Evolutionary conservation across 2,797 vertebrate genomes (phyloP).

Genomic region (Aplochiton taeniatus): DNA sequence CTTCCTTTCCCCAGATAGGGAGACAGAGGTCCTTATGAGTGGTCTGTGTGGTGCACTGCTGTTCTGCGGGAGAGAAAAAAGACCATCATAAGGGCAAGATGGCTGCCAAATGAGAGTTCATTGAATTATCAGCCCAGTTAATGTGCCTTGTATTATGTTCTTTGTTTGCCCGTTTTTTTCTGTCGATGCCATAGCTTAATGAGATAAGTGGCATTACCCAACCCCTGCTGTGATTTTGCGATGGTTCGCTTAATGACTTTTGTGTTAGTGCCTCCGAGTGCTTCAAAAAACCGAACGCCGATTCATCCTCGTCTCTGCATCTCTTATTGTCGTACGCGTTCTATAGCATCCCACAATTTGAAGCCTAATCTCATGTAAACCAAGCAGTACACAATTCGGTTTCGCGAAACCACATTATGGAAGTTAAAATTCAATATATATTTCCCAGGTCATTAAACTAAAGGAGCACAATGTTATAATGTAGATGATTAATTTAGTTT

Average conservation of each 20-base stretch:
- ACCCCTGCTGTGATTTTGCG: constrained; percentile 76
- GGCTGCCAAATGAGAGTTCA: constrained; percentile 97
- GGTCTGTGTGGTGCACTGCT: constrained; percentile 54
- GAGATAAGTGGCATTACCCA: constrained; percentile 77
- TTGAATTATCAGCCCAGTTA: constrained; percentile 92
- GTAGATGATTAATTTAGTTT: no score
- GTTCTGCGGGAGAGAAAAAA: constrained; percentile 66
- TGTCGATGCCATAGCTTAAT: constrained; percentile 76
- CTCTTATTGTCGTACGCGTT: constrained; percentile 5
- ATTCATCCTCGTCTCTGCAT: constrained; percentile 29
- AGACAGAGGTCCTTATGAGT: constrained; percentile 17
- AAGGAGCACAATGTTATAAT: no score
- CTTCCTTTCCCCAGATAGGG: not conserved
- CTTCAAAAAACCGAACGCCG: constrained; percentile 55
- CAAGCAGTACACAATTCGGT: no score
- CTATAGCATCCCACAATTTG: constrained; percentile 19
- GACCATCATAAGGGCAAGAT: constrained; percentile 98
- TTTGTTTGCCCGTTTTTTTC: constrained; percentile 70
- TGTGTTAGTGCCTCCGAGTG: constrained; percentile 73
- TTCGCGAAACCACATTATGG: no score
- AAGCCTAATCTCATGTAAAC: no score
- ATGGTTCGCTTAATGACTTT: constrained; percentile 79
- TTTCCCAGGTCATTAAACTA: no score
- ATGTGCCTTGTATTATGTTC: constrained; percentile 77
- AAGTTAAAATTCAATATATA: no score